These are phyloP conservation scores for Anoplolepis gracilipes DNA, from an alignment of 1,140 invertebrate genomes.

Conservation along the genomic window DNA sequence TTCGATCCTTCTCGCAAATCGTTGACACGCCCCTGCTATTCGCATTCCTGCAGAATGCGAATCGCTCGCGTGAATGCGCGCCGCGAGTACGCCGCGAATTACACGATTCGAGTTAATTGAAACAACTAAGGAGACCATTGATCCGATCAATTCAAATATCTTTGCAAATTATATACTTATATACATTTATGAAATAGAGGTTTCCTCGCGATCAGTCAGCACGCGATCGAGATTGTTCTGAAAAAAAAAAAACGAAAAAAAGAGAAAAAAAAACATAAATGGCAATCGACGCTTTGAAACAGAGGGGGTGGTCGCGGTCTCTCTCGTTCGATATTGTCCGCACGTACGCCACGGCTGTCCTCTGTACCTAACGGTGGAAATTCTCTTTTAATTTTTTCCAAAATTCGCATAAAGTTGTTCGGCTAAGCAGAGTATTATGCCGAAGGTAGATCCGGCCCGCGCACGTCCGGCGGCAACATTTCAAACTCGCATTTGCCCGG, in stretches of 20 bases:
- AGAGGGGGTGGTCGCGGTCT: conserved; percentile 51
- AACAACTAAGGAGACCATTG: conserved; percentile 68
- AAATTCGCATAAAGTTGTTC: conserved; percentile 83
- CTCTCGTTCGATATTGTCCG: conserved; percentile 62
- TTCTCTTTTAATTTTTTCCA: conserved; percentile 77
- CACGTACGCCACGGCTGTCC: conserved; percentile 60
- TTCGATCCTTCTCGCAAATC: conserved; percentile 73
- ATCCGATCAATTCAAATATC: conserved; percentile 51
- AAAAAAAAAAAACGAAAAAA: no score
- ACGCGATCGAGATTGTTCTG: background rate
- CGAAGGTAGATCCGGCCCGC: conserved; percentile 59
- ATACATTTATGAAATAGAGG: background rate
- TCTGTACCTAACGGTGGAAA: conserved; percentile 51
- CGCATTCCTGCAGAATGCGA: conserved; percentile 78
- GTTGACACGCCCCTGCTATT: conserved; percentile 79
- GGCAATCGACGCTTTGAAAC: conserved; percentile 28
- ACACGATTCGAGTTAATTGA: conserved; percentile 80
- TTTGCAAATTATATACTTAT: background rate
- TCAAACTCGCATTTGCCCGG: conserved; percentile 76
- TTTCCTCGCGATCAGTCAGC: no score
- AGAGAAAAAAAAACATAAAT: no score
- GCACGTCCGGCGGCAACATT: conserved; percentile 73
- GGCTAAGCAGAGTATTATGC: conserved; percentile 68
- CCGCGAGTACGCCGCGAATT: conserved; percentile 70
- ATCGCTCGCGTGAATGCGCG: conserved; percentile 67